Percentiles rank a stretch among this genome's conserved stretches.
phyloP scores from a whole-genome alignment of 2,797 vertebrate species.

The Mormyrus hasselquistii region DNA sequence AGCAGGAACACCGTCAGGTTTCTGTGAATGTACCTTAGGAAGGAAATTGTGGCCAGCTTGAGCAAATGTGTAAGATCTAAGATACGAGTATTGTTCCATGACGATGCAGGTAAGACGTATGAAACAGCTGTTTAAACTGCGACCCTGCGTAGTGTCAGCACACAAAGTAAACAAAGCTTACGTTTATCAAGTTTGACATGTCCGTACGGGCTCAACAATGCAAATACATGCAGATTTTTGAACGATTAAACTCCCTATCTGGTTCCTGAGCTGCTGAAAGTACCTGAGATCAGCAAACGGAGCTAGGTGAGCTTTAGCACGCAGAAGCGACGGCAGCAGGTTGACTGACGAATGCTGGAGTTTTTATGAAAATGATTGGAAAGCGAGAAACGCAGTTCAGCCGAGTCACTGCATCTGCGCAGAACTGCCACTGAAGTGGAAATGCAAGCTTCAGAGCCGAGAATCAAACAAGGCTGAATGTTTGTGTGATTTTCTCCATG shows the following conservation, averaged over 20 bases:
- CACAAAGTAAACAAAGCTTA: background rate
- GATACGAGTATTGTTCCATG: background rate
- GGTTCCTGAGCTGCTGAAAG: background rate
- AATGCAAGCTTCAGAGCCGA: background rate
- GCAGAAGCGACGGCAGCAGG: background rate
- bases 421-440: background rate
- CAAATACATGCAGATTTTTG: background rate
- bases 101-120: background rate
- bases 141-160: background rate
- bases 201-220: background rate
- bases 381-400: background rate
- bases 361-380: background rate
- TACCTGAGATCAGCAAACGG: background rate
- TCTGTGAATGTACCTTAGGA: background rate
- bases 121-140: constrained; percentile 1
- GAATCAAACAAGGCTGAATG: background rate
- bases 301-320: background rate
- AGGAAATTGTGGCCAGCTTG: constrained; percentile 22
- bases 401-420: background rate
- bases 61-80: constrained; percentile 10
- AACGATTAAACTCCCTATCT: background rate
- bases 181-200: background rate
- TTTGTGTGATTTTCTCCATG: background rate
- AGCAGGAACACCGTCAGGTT: background rate
- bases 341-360: background rate